A percentile compares a stretch with the other conserved stretches of the same genome.
phyloP scores from a whole-genome alignment of 23 tunicate genomes.

The Clavelina lepadiformis region DNA sequence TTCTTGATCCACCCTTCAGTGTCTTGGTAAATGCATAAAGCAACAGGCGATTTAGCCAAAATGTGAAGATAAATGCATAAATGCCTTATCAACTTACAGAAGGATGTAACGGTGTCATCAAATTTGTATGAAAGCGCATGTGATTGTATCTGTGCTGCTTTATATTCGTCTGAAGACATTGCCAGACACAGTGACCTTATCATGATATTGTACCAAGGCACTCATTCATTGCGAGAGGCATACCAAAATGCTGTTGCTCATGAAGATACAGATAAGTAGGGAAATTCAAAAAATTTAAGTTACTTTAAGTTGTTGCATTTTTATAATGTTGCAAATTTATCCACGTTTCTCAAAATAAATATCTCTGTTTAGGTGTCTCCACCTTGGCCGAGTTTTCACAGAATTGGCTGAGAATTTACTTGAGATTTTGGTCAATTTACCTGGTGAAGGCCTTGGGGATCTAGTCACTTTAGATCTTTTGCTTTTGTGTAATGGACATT shows the following conservation, averaged over 20 bases:
- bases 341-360: background rate
- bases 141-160: slow-evolving; percentile 82
- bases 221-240: slow-evolving; percentile 40
- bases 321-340: background rate
- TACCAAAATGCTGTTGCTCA: slow-evolving; percentile 78
- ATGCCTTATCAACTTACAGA: slow-evolving; percentile 14
- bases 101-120: slow-evolving; percentile 42
- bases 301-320: background rate
- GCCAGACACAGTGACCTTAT: slow-evolving; percentile 44
- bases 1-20: slow-evolving; percentile 70
- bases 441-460: slow-evolving; percentile 86
- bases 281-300: background rate
- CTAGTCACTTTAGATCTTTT: slow-evolving; percentile 65
- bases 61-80: background rate
- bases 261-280: slow-evolving; percentile 91
- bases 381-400: slow-evolving; percentile 85
- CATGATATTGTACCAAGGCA: slow-evolving; percentile 39
- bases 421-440: slow-evolving; percentile 59
- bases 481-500: slow-evolving; percentile 81
- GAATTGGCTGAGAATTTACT: slow-evolving; percentile 75
- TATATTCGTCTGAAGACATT: slow-evolving; percentile 58
- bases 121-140: slow-evolving; percentile 72
- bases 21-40: slow-evolving; percentile 44
- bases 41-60: background rate
- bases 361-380: slow-evolving; percentile 55